Evolutionary conservation across 2,113 vertebrate species (phyloP), one percentile per base, ranked within the genome.

Genomic region (Clarias gariepinus): DNA sequence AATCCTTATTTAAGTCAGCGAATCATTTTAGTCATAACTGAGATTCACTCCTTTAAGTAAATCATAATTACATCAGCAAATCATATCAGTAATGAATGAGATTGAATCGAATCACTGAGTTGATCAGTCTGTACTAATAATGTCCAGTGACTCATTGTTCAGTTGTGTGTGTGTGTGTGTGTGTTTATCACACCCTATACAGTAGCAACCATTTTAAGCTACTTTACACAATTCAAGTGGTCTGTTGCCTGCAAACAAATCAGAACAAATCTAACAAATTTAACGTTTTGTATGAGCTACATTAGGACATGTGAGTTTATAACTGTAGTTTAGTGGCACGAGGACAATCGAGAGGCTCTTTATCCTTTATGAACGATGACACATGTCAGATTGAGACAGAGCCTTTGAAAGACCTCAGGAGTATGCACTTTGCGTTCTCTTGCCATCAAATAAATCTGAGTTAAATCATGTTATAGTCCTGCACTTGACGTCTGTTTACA

Each of bases 401-500:
- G 28, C 41, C 6, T 66, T 11, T 28, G 41, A 53, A 52, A 19
- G 15, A 52, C 36, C 28, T 25, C 21, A 19, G 2, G 25, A 25
- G 33, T 16, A 21, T 2, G 19, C 23, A 16, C 30, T 82, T 15
- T 18, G 36, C n/a, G 60, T 68, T 28, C 41, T 30, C 41, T 9
- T 28, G 2, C 33, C 23, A 55, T 82, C 25, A 69, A 68, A 83
- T 55, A 57, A 69, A 55, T 28, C 47, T 3, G 4, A 77, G 23
- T 47, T 21, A 47, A 52, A 76, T 52, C 9, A 12, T 25, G 71
- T 84, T 73, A 58, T 6, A 1, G 19, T 36, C 55, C 19, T 25
- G 68, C 82, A 53, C 36, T 30, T 18, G n/a, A 55, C 55, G 30
- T 84, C 55, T 84, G 82, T 74, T 84, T 85, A 57, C 83, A 53